phyloP scores from a whole-genome alignment of 2,888 invertebrate species.

The Mayetiola destructor region DNA sequence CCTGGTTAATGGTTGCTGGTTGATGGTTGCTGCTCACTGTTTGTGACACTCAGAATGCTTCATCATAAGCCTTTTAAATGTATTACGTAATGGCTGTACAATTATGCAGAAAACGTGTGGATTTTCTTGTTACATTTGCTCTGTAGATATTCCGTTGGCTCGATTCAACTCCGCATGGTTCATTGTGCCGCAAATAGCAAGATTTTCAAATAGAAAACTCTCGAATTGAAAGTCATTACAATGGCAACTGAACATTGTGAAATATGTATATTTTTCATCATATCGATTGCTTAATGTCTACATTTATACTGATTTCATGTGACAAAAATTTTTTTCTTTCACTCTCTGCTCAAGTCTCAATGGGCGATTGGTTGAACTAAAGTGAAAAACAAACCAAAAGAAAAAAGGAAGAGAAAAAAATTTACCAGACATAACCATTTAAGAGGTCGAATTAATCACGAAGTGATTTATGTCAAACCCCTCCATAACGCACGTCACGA shows the following conservation, averaged over 20 bases:
- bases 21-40: no score
- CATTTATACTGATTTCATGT: neutral
- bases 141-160: neutral
- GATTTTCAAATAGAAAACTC: constrained; percentile 4
- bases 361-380: no score
- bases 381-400: neutral
- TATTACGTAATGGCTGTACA: constrained; percentile 1
- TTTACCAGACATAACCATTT: neutral
- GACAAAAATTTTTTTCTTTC: neutral
- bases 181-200: constrained; percentile 6
- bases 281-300: neutral
- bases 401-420: neutral
- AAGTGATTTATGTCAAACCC: neutral
- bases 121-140: constrained; percentile 2
- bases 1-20: neutral
- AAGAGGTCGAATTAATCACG: constrained; percentile 9
- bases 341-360: no score
- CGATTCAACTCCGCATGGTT: neutral
- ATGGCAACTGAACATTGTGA: neutral
- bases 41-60: neutral
- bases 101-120: neutral
- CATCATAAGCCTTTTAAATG: neutral
- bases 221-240: no score
- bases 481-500: neutral
- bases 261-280: neutral